Evolutionary conservation across 2,113 vertebrate species (phyloP), one percentile per base, ranked within the genome.

Genomic region (Aplodontia rufa): DNA sequence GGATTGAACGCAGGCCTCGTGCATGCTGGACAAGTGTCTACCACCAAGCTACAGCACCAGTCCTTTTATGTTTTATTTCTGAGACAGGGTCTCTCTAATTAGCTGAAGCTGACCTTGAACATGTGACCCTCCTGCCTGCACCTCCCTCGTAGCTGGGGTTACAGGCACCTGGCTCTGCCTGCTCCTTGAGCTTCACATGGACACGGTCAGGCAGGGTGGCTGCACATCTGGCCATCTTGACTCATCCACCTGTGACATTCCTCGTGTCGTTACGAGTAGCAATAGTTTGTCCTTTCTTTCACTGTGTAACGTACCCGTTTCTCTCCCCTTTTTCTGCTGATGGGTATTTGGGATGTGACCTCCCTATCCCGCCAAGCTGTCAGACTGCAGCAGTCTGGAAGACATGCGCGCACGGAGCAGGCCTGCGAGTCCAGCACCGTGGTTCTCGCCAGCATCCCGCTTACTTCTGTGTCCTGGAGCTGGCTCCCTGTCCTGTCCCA

Each of bases 211-310:
- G 58, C 8, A 19, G 28, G 2, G 1, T 47, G 6, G 11, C 0
- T 5, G 0, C 4, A 11, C 17, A 9, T 8, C 47, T 53, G 53
- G 28, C 60, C 20, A 9, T 85, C 2, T 0, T 0, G 6, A n/a
- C 12, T 58, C 22, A 1, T 19, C 20, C 22, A 22, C 30, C 32
- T 11, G 6, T 3, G 11, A 86, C 49, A 9, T 11, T 51, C 60
- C 19, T n/a, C 3, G 1, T 9, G 0, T 62, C 1, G 30, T 68
- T 35, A 47, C 5, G 0, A 37, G 68, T 2, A 53, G 32, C 22
- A 13, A 6, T 1, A 1, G 26, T 55, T 40, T 68, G 40, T n/a
- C 64, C 37, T 76, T 49, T 66, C 19, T 53, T 51, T 42, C 47
- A 42, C 13, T 1, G 0, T 75, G 32, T 35, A 42, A 20, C 9